Evolutionary conservation across 1,140 invertebrate genomes (phyloP), one percentile per base, ranked within the genome.

Genomic region (Vanessa atalanta): DNA sequence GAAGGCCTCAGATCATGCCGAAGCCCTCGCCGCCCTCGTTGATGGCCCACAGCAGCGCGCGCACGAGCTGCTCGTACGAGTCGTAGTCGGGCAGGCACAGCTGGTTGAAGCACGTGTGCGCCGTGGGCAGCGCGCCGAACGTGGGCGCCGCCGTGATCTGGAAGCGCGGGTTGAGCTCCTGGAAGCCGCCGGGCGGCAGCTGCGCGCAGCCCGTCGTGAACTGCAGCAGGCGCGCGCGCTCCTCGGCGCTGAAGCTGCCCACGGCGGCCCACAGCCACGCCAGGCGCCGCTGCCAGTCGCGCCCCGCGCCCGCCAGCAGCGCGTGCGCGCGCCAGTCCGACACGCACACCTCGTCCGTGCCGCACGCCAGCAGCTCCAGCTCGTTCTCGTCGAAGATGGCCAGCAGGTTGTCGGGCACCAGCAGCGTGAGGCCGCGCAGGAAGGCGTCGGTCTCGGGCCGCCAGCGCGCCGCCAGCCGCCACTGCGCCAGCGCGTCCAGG

Each of bases 321-420:
- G 98, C 97, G 93, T 99, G 96, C 12, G 96, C 95, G 80, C 97
- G 96, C 91, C 98, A 96, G 93, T 99, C 98, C 15, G 96, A 94
- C 65, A 98, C 96, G 76, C 96, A 98, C 92, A 98, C 98, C 84
- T 98, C 97, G n/a, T 97, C 97, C 69, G 97, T 98, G 72, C 98
- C 98, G 92, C 98, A 98, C 84, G 98, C 95, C 23, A 99, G 91
- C 73, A 98, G 90, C 96, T 99, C 98, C 16, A 99, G 93, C 93
- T 99, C 98, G 93, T 98, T 98, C 93, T 99, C 98, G 93, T 99
- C 98, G 93, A 99, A 99, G 88, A 98, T 98, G 86, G 97, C 97
- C 65, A 99, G 94, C 77, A 99, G 94, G 93, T 98, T 97, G 90
- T 98, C 97, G 2, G 98, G 98, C 80, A 98, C 97, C 31, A 99